Evolutionary conservation across 1,140 invertebrate genomes (phyloP), one percentile per base, ranked within the genome.

Genomic region (Bicyclus anynana): DNA sequence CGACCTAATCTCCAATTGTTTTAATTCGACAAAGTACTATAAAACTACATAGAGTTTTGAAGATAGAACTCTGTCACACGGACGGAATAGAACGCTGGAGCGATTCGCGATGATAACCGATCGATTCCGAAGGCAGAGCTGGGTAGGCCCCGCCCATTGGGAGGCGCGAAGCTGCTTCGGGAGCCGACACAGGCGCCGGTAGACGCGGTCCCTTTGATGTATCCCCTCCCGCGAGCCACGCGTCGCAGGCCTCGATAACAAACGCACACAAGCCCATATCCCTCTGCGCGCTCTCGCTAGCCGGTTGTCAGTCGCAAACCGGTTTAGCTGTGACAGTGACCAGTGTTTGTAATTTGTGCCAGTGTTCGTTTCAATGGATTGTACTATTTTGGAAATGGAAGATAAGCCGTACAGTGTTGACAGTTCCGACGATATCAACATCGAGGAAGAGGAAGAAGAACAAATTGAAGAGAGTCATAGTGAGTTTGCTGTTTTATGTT

Each of bases 121-220:
- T 84, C 81, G 79, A 88, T 86, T 75, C 65, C 52, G 80, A 84
- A 88, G 84, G 84, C 84, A 77, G 83, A 65, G 59, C 80, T 63
- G 64, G 56, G 70, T 64, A 84, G 57, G 83, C 85, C 52, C 77
- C 85, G 83, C 85, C 85, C 73, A 53, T 42, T 82, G 80, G 82
- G 84, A 83, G 85, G 83, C 50, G 48, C 92, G 84, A 42, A 95
- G 94, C 77, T 80, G 79, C 81, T 74, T 72, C 77, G 84, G 84
- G 76, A 87, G 87, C 79, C 70, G 77, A 77, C 66, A 78, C 69
- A 76, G 77, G 71, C 78, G 80, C 71, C 72, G 69, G 62, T 52
- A 57, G 65, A 55, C 58, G 83, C 85, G 84, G 86, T 57, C 33
- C 68, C 62, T 89, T 89, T 89, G 84, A 80, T 73, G 44, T 74